Conservation (phyloP, 2,888 invertebrate genomes). For the Scrobipalpa costella region DNA sequence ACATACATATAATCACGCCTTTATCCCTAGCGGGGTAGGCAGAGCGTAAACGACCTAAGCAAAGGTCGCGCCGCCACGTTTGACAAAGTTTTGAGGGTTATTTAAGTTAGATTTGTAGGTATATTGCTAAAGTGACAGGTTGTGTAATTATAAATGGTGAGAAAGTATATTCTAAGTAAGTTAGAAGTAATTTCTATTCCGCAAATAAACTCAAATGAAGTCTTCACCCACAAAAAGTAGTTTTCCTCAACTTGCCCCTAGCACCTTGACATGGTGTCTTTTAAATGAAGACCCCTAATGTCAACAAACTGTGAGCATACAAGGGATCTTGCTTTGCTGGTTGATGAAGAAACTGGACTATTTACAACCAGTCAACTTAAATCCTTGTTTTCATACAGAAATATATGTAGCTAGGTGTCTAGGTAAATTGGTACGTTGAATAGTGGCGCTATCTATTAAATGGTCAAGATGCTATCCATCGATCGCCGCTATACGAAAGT, state of each 20-base stretch:
- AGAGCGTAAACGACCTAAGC: too few species aligned
- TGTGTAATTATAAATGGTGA: neutral
- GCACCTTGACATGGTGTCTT: neutral
- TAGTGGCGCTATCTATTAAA: constrained; percentile 6
- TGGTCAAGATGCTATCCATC: constrained; percentile 5
- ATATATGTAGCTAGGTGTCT: neutral
- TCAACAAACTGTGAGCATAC: neutral
- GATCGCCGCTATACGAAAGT: constrained; percentile 38
- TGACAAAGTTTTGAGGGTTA: too few species aligned
- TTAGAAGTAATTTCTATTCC: constrained; percentile 9
- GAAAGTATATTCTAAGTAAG: neutral
- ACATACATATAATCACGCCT: too few species aligned
- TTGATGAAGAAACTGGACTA: neutral
- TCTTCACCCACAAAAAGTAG: constrained; percentile 16
- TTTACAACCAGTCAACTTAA: neutral
- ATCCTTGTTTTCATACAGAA: neutral
- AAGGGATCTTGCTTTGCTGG: neutral
- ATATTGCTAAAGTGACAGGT: too few species aligned
- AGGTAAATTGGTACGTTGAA: neutral
- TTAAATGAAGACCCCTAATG: neutral
- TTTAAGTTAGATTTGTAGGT: too few species aligned
- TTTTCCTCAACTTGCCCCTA: constrained; percentile 7
- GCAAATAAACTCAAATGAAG: neutral
- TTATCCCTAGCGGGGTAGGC: too few species aligned
- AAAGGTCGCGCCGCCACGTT: too few species aligned